Conservation (phyloP, 2,888 invertebrate species). For the Andrena marginata region DNA sequence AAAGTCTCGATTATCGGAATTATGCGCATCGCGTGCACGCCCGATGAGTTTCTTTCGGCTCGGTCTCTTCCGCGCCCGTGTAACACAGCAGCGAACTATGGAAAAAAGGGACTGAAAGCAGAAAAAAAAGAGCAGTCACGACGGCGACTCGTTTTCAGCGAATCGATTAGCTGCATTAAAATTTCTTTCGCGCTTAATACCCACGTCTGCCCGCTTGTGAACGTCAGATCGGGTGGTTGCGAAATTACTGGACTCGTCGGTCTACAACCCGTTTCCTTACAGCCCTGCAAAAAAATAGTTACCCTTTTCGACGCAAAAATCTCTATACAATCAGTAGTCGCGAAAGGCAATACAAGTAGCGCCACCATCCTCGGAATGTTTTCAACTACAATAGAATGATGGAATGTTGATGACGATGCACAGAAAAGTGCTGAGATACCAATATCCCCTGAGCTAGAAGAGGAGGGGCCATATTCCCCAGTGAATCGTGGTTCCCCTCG, state of each 20-base stretch:
- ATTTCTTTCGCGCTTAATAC: conserved; percentile 59
- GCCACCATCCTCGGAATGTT: neutral
- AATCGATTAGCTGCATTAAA: conserved; percentile 56
- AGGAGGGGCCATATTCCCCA: neutral
- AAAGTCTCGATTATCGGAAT: conserved; percentile 50
- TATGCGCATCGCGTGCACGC: conserved; percentile 55
- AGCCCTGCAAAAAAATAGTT: neutral
- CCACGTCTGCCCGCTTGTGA: conserved; percentile 40
- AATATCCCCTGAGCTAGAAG: neutral
- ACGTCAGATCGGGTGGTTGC: conserved; percentile 20
- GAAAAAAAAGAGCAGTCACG: neutral
- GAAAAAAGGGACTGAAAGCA: conserved; percentile 14
- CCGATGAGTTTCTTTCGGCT: conserved; percentile 16
- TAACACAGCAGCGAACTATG: conserved; percentile 38
- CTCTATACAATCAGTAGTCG: neutral
- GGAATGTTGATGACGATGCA: neutral
- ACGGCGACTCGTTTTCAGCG: conserved; percentile 55
- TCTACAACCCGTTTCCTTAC: neutral
- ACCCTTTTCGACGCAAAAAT: neutral
- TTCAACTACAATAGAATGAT: neutral
- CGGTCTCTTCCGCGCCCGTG: conserved; percentile 47
- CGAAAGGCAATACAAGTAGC: neutral
- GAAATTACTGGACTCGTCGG: conserved; percentile 25
- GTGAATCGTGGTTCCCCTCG: neutral
- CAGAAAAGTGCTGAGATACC: neutral